These are phyloP conservation scores for Tragelaphus buxtoni DNA, from an alignment of 2,113 vertebrate species.

Conservation along the genomic window DNA sequence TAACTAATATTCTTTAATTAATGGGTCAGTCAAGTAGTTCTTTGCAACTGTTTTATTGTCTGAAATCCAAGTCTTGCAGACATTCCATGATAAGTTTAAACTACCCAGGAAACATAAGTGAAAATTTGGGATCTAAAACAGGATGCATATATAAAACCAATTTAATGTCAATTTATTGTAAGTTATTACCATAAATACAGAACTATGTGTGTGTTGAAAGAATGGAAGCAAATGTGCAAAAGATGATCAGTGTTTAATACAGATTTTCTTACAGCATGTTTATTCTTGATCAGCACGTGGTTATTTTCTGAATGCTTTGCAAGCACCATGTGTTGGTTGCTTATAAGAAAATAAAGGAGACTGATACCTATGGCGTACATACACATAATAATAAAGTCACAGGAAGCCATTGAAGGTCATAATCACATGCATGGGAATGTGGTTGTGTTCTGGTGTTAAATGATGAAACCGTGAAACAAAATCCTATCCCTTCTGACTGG, in stretches of 20 bases:
- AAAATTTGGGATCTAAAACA: constrained; percentile 14
- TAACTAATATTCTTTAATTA: constrained; percentile 24
- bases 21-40: not conserved
- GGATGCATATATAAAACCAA: not conserved
- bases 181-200: not conserved
- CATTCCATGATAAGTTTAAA: constrained; percentile 11
- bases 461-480: not conserved
- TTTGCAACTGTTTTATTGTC: constrained; percentile 10
- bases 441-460: not conserved
- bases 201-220: not conserved
- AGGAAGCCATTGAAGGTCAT: not conserved
- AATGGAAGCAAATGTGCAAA: not conserved
- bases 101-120: not conserved
- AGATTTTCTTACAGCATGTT: not conserved
- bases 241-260: not conserved
- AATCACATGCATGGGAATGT: not conserved
- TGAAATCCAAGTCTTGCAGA: not conserved
- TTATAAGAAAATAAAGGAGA: not conserved
- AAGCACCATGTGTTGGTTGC: not conserved
- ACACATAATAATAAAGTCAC: not conserved
- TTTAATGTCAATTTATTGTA: constrained; percentile 4
- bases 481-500: not conserved
- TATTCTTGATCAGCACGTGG: not conserved
- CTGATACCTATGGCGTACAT: not conserved
- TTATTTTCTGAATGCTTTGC: not conserved